Conservation (phyloP, 2,113 vertebrate genomes). For the Hippopotamus amphibius region DNA sequence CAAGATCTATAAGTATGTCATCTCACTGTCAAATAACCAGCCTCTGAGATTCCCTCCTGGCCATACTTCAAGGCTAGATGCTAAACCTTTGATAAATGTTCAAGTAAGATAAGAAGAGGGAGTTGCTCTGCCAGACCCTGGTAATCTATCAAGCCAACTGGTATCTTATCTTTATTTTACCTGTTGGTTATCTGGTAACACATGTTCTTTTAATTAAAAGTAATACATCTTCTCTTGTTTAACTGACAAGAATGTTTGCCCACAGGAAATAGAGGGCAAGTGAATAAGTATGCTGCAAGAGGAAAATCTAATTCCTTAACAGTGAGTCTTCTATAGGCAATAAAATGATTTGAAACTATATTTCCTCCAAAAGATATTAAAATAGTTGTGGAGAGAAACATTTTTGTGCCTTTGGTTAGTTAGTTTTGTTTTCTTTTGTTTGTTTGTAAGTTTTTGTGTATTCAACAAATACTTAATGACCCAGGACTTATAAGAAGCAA, state of each 20-base stretch:
- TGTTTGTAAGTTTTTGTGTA: not conserved
- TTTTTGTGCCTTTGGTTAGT: not conserved
- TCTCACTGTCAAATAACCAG: not conserved
- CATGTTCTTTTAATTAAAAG: slow-evolving; percentile 74
- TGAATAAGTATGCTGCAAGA: not conserved
- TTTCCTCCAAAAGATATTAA: not conserved
- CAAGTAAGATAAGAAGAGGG: not conserved
- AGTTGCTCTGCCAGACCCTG: not conserved
- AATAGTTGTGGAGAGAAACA: not conserved
- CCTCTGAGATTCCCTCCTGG: not conserved
- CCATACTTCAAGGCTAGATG: not conserved
- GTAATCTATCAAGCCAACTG: not conserved
- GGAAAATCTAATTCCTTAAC: not conserved
- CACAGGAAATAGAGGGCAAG: not conserved
- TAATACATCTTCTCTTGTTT: slow-evolving; percentile 59
- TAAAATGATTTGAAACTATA: not conserved
- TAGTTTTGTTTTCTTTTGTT: not conserved
- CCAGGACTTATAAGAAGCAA: not conserved
- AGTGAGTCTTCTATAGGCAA: not conserved
- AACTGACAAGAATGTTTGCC: not conserved
- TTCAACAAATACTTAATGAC: not conserved
- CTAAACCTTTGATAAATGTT: slow-evolving; percentile 14
- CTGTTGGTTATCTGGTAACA: slow-evolving; percentile 56
- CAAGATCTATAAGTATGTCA: not conserved
- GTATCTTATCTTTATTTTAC: slow-evolving; percentile 64